Conservation (phyloP, 2,888 invertebrate genomes). For the Omphaloscelis lunosa region DNA sequence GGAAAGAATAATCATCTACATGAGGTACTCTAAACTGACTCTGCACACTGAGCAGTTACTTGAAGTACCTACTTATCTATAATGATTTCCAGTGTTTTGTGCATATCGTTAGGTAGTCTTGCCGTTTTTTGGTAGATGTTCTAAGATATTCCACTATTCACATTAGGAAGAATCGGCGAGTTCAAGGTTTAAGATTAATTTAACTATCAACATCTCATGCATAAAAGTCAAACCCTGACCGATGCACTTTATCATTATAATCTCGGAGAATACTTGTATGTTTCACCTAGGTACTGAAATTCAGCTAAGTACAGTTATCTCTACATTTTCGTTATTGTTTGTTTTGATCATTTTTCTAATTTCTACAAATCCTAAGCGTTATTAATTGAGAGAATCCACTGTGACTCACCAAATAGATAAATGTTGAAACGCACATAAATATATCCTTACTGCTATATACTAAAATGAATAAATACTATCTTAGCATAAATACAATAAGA, state of each 20-base stretch:
- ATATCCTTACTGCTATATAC: slow-evolving; percentile 55
- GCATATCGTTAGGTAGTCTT: neutral
- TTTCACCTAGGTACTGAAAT: neutral
- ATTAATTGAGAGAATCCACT: slow-evolving; percentile 20
- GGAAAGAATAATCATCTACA: neutral
- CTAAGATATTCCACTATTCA: neutral
- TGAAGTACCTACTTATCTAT: neutral
- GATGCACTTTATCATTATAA: neutral
- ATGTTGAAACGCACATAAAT: slow-evolving; percentile 44
- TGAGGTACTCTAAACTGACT: neutral
- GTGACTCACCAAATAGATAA: slow-evolving; percentile 48
- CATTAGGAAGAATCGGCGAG: too few species aligned
- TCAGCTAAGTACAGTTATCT: neutral
- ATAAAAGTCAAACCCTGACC: neutral
- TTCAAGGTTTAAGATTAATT: neutral
- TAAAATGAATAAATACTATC: slow-evolving; percentile 60
- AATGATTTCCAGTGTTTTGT: neutral
- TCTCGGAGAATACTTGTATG: neutral
- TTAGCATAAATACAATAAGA: slow-evolving; percentile 67
- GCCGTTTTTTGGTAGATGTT: neutral
- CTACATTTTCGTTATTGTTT: slow-evolving; percentile 16
- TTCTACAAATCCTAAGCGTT: neutral
- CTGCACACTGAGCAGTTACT: neutral
- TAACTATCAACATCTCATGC: neutral
- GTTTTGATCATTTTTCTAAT: slow-evolving; percentile 7